A percentile compares a stretch with the other conserved stretches of the same genome.
These are phyloP conservation scores for Fopius arisanus DNA, from an alignment of 1,140 invertebrate genomes.

Conservation along the genomic window DNA sequence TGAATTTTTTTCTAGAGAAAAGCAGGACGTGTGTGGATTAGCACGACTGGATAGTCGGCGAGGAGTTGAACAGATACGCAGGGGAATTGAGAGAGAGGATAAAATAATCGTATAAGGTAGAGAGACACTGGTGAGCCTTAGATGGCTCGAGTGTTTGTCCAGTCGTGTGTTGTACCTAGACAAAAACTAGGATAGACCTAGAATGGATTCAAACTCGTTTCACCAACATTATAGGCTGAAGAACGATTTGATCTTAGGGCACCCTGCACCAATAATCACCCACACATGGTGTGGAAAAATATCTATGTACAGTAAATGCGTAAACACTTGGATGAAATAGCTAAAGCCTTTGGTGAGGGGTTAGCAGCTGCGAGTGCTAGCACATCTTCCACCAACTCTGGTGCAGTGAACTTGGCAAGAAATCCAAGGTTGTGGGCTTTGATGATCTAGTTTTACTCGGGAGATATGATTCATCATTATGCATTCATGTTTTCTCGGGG, in stretches of 20 bases:
- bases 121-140: conserved; percentile 43
- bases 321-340: conserved; percentile 1
- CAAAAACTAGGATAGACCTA: conserved; percentile 61
- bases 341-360: conserved; percentile 16
- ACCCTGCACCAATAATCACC: conserved; percentile 1
- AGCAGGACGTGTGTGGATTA: conserved; percentile 34
- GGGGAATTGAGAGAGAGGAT: conserved; percentile 30
- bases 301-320: neutral
- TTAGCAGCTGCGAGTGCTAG: conserved; percentile 2
- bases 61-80: conserved; percentile 26
- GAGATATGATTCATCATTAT: conserved; percentile 56
- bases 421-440: conserved; percentile 59
- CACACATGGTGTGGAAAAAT: neutral
- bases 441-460: conserved; percentile 59
- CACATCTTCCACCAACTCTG: conserved; percentile 24
- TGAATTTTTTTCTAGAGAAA: conserved; percentile 32
- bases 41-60: conserved; percentile 31
- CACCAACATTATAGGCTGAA: neutral
- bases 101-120: conserved; percentile 46
- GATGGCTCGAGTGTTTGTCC: conserved; percentile 46
- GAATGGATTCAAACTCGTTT: conserved; percentile 42
- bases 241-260: neutral
- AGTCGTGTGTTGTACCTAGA: conserved; percentile 33
- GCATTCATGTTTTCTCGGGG: conserved; percentile 37
- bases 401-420: conserved; percentile 63